These are phyloP conservation scores for Oncopodura yosiiana DNA, from an alignment of 1,140 invertebrate species.

Conservation along the genomic window DNA sequence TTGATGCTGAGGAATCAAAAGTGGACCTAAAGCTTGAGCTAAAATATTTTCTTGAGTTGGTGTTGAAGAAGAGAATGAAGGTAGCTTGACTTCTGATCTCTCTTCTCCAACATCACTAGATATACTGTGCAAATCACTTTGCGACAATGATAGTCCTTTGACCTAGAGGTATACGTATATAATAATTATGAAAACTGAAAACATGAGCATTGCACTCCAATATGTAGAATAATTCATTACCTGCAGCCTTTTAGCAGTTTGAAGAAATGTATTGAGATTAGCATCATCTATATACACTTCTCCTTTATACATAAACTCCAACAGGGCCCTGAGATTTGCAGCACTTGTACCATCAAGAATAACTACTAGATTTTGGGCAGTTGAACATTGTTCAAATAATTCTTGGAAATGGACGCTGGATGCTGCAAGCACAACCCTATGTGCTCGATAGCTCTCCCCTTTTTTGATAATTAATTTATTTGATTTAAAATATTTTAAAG, in stretches of 20 bases:
- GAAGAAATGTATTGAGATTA: slow-evolving; percentile 75
- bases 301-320: slow-evolving; percentile 89
- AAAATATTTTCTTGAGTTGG: slow-evolving; percentile 31
- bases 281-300: slow-evolving; percentile 84
- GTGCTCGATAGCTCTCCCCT: slow-evolving; percentile 83
- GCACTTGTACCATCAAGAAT: slow-evolving; percentile 78
- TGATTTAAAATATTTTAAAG: slow-evolving; percentile 7
- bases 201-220: neutral
- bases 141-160: slow-evolving; percentile 59
- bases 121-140: slow-evolving; percentile 35
- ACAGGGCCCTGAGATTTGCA: slow-evolving; percentile 74
- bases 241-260: slow-evolving; percentile 79
- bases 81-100: slow-evolving; percentile 24
- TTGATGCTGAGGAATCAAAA: slow-evolving; percentile 27
- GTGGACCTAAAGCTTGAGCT: slow-evolving; percentile 32
- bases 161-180: too few species aligned
- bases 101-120: slow-evolving; percentile 26
- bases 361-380: slow-evolving; percentile 67
- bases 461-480: slow-evolving; percentile 21
- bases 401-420: slow-evolving; percentile 89
- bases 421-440: slow-evolving; percentile 80
- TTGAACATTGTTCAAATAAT: slow-evolving; percentile 77
- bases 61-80: slow-evolving; percentile 21
- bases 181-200: slow-evolving; percentile 4
- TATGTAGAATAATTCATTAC: slow-evolving; percentile 40